These are phyloP conservation scores for Conus betulinus DNA, from an alignment of 1,140 invertebrate species.

Conservation along the genomic window DNA sequence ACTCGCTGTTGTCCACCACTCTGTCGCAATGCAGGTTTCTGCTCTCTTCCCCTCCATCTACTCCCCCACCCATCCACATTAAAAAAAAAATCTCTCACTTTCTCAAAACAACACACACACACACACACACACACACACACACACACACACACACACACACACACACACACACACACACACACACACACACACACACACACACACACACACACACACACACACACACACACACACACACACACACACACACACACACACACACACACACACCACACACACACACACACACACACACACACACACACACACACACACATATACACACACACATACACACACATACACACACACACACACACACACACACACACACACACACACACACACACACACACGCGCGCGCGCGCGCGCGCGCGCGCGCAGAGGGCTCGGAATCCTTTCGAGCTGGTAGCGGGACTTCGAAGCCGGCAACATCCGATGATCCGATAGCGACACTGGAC, in stretches of 20 bases:
- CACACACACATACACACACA: slow-evolving; percentile 9
- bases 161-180: slow-evolving; percentile 25
- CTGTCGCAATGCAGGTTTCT: too few species aligned
- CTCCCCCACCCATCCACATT: too few species aligned
- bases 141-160: slow-evolving; percentile 13
- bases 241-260: slow-evolving; percentile 16
- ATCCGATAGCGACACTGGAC: too few species aligned
- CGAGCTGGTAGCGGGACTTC: too few species aligned
- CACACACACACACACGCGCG: too few species aligned
- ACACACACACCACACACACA: slow-evolving; percentile 6
- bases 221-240: slow-evolving; percentile 16
- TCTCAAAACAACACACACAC: neutral
- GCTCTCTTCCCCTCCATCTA: too few species aligned
- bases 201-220: slow-evolving; percentile 14
- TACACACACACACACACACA: slow-evolving; percentile 6
- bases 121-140: slow-evolving; percentile 8
- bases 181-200: slow-evolving; percentile 10
- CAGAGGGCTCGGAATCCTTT: too few species aligned
- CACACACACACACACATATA: slow-evolving; percentile 1
- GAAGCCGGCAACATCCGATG: too few species aligned
- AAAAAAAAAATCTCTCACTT: too few species aligned
- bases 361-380: neutral
- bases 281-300: slow-evolving; percentile 21
- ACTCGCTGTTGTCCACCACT: too few species aligned
- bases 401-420: too few species aligned